phyloP scores from a whole-genome alignment of 2,113 vertebrate species.

The Aythya baeri region DNA sequence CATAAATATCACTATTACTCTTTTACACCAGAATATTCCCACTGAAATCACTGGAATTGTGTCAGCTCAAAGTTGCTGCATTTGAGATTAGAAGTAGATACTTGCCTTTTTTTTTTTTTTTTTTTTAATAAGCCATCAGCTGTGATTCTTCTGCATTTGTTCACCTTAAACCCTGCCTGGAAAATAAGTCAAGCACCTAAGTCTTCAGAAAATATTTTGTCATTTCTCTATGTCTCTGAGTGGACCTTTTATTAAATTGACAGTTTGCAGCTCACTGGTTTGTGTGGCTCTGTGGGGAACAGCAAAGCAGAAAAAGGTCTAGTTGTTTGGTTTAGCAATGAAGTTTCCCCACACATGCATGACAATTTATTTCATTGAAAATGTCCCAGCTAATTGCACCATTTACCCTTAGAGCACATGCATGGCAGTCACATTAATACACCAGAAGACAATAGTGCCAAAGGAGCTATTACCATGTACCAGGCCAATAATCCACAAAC shows the following conservation, averaged over 20 bases:
- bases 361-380: background rate
- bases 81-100: background rate
- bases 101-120: background rate
- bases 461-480: background rate
- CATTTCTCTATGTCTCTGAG: background rate
- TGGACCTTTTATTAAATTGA: background rate
- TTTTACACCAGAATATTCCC: background rate
- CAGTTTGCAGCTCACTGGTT: background rate
- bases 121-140: background rate
- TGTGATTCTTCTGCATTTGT: background rate
- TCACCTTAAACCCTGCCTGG: background rate
- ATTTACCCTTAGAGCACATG: background rate
- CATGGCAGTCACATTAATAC: background rate
- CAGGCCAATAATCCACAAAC: constrained; percentile 45
- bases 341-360: background rate
- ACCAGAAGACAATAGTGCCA: constrained; percentile 11
- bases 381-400: constrained; percentile 5
- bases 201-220: background rate
- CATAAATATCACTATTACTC: background rate
- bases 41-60: background rate
- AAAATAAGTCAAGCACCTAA: background rate
- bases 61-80: background rate
- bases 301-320: background rate
- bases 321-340: constrained; percentile 2
- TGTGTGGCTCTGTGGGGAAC: background rate